phyloP scores from a whole-genome alignment of 2,888 invertebrate genomes.

The Andrena praecox region DNA sequence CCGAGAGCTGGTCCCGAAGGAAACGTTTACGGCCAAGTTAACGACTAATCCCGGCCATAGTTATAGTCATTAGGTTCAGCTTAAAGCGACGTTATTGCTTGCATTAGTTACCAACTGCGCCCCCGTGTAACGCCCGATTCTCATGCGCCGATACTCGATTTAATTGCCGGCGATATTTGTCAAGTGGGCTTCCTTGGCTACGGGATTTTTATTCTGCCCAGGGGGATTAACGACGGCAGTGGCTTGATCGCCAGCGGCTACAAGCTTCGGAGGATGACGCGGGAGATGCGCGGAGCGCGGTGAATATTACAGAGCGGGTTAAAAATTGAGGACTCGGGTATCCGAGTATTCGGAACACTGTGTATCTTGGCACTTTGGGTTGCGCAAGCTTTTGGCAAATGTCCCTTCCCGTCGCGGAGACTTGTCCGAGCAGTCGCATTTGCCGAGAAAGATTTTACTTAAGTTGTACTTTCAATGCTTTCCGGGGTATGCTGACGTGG shows the following conservation, averaged over 20 bases:
- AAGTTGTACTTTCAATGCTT: no score
- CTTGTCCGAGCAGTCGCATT: no score
- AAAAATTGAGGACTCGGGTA: no score
- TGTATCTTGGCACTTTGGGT: no score
- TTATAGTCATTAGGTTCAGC: slow-evolving; percentile 78
- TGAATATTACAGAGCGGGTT: no score
- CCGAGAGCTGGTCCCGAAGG: slow-evolving; percentile 68
- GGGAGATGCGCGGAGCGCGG: neutral
- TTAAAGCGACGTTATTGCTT: slow-evolving; percentile 79
- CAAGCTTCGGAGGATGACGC: no score
- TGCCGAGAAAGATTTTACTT: no score
- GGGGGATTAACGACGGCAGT: neutral
- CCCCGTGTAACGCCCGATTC: slow-evolving; percentile 52
- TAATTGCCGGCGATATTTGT: slow-evolving; percentile 37
- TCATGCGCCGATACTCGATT: slow-evolving; percentile 48
- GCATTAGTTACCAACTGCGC: slow-evolving; percentile 75
- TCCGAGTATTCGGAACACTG: no score
- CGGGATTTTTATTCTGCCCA: slow-evolving; percentile 5
- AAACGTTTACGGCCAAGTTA: slow-evolving; percentile 77
- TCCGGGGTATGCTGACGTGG: no score
- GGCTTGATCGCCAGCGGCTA: neutral
- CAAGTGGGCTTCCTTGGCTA: neutral
- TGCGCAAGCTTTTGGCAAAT: no score
- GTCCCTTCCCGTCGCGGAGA: no score
- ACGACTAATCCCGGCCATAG: slow-evolving; percentile 76